Conservation (phyloP, 2,888 invertebrate genomes). For the Phanerotoma sp. region DNA sequence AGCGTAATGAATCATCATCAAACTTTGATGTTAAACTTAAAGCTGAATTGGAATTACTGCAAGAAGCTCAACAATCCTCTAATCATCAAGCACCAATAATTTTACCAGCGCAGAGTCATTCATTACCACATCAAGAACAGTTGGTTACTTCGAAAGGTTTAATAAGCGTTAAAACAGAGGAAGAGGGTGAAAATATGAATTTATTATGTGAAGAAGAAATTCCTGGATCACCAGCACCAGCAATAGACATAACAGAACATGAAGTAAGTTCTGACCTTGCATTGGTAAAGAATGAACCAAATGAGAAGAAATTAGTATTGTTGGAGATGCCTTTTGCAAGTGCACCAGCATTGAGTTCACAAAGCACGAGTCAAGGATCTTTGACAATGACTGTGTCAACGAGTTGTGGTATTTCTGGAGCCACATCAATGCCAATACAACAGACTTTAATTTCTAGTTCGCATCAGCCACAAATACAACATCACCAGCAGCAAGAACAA, state of each 20-base stretch:
- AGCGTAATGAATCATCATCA: constrained; percentile 28
- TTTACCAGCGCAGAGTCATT: constrained; percentile 12
- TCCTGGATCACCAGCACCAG: constrained; percentile 84
- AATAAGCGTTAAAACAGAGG: constrained; percentile 51
- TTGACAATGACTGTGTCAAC: constrained; percentile 32
- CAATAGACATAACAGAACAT: constrained; percentile 53
- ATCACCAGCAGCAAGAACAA: constrained; percentile 16
- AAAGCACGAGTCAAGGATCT: constrained; percentile 38
- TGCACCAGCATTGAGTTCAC: constrained; percentile 62
- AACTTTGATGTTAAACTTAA: constrained; percentile 45
- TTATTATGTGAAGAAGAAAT: constrained; percentile 87
- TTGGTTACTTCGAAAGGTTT: constrained; percentile 24
- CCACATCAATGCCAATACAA: constrained; percentile 39
- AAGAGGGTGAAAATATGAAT: constrained; percentile 67
- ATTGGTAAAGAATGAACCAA: constrained; percentile 57
- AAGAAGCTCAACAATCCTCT: constrained; percentile 28
- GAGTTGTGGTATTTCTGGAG: constrained; percentile 31
- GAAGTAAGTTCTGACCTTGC: constrained; percentile 36
- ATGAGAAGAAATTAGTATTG: constrained; percentile 56
- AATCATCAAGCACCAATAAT: constrained; percentile 8
- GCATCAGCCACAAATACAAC: constrained; percentile 18
- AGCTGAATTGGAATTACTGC: constrained; percentile 40
- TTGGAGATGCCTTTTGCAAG: constrained; percentile 73
- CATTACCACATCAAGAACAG: constrained; percentile 50
- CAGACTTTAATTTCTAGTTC: constrained; percentile 31